phyloP scores from a whole-genome alignment of 2,797 vertebrate species.

The Chiroxiphia lanceolata region DNA sequence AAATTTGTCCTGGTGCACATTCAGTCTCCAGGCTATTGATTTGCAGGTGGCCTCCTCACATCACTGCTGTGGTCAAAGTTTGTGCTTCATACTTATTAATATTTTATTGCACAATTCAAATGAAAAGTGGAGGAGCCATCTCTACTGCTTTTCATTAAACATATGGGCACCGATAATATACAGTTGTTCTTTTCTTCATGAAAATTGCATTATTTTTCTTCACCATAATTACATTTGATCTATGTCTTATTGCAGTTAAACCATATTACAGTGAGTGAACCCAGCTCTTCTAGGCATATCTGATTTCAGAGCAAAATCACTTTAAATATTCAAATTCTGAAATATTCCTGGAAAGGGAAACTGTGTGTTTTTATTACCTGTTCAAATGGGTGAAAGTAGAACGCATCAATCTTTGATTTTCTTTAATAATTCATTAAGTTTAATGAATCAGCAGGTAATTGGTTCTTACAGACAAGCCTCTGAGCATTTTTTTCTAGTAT shows the following conservation, averaged over 20 bases:
- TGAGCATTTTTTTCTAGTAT: neutral
- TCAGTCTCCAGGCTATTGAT: neutral
- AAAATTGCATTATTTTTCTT: neutral
- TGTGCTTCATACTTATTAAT: neutral
- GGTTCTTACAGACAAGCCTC: neutral
- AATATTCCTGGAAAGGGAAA: slow-evolving; percentile 46
- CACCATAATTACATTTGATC: neutral
- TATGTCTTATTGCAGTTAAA: slow-evolving; percentile 18
- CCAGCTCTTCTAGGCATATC: neutral
- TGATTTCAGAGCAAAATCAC: slow-evolving; percentile 10
- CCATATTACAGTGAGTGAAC: neutral
- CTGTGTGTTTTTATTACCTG: slow-evolving; percentile 13
- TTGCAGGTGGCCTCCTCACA: neutral
- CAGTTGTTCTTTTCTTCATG: neutral
- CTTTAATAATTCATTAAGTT: slow-evolving; percentile 37
- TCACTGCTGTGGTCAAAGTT: neutral
- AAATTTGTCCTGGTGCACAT: neutral
- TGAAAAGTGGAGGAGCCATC: neutral
- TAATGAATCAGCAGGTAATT: neutral
- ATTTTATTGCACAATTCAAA: neutral
- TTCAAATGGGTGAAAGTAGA: neutral
- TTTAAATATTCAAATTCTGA: slow-evolving; percentile 35
- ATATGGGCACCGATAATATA: neutral
- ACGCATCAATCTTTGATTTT: slow-evolving; percentile 24
- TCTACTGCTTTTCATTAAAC: neutral